Conservation (phyloP, 2,888 invertebrate genomes). For the Eubasilissa splendida region DNA sequence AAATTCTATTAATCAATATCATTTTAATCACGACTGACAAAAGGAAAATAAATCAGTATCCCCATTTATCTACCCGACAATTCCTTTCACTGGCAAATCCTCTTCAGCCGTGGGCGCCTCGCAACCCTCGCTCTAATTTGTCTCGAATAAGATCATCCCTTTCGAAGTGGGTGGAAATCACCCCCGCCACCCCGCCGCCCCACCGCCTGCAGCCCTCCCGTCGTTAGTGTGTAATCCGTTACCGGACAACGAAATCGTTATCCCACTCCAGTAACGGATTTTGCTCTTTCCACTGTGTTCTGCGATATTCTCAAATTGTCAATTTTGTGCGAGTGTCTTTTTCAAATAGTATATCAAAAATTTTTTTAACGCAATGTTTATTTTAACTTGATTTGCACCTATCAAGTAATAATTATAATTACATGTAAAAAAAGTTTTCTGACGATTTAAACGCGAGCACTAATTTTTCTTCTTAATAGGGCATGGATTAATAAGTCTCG, state of each 20-base stretch:
- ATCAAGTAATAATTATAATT: background rate
- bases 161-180: slow-evolving; percentile 34
- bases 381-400: too few relatives aligned
- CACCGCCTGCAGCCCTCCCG: slow-evolving; percentile 8
- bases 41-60: slow-evolving; percentile 26
- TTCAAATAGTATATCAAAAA: too few relatives aligned
- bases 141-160: slow-evolving; percentile 44
- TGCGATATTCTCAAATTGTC: slow-evolving; percentile 23
- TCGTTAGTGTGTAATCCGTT: slow-evolving; percentile 47
- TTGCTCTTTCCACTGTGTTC: slow-evolving; percentile 7
- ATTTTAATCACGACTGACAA: slow-evolving; percentile 20
- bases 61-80: slow-evolving; percentile 25
- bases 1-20: slow-evolving; percentile 27
- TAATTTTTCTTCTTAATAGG: too few relatives aligned
- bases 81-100: slow-evolving; percentile 7
- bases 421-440: too few relatives aligned
- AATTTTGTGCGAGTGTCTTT: too few relatives aligned
- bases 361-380: too few relatives aligned
- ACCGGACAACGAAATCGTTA: slow-evolving; percentile 39
- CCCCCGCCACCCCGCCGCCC: background rate
- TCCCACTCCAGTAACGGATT: slow-evolving; percentile 2
- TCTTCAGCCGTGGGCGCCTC: background rate
- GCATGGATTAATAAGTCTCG: too few relatives aligned
- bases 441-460: too few relatives aligned
- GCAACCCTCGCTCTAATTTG: slow-evolving; percentile 35